These are phyloP conservation scores for Pseudolycoriella hygida DNA, from an alignment of 2,888 invertebrate species.

Conservation along the genomic window DNA sequence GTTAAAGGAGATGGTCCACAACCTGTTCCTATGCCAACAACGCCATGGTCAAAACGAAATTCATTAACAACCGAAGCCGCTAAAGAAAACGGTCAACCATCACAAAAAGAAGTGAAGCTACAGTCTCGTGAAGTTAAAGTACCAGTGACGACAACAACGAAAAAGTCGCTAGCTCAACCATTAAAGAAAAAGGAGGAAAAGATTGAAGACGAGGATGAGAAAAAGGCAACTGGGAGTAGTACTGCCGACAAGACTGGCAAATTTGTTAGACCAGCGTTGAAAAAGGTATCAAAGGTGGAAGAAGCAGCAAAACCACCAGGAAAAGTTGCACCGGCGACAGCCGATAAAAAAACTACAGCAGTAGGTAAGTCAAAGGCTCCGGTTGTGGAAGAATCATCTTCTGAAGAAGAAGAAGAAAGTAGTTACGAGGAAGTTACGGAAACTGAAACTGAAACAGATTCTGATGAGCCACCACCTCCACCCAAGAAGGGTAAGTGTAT, in stretches of 20 bases:
- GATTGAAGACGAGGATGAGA: constrained; percentile 20
- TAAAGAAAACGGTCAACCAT: constrained; percentile 3
- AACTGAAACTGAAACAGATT: neutral
- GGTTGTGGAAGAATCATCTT: neutral
- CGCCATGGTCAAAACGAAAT: constrained; percentile 32
- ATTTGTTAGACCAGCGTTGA: constrained; percentile 20
- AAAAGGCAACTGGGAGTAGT: constrained; percentile 16
- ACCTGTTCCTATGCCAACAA: constrained; percentile 30
- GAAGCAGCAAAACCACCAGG: constrained; percentile 21
- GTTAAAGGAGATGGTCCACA: constrained; percentile 40
- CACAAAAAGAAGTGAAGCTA: constrained; percentile 14
- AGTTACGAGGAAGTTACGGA: neutral
- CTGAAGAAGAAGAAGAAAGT: neutral
- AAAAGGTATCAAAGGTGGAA: constrained; percentile 27
- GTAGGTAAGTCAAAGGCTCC: neutral
- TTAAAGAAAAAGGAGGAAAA: constrained; percentile 10
- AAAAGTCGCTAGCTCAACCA: constrained; percentile 15
- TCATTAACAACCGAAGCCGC: constrained; percentile 10
- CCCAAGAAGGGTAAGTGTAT: neutral
- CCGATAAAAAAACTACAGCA: constrained; percentile 18
- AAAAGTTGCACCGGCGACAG: constrained; percentile 24
- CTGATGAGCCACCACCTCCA: neutral
- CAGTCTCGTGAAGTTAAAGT: constrained; percentile 26
- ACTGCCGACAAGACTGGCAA: constrained; percentile 10
- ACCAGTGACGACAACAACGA: constrained; percentile 20